Conservation (phyloP, 2,888 invertebrate species). For the Philhelius pedissequus region DNA sequence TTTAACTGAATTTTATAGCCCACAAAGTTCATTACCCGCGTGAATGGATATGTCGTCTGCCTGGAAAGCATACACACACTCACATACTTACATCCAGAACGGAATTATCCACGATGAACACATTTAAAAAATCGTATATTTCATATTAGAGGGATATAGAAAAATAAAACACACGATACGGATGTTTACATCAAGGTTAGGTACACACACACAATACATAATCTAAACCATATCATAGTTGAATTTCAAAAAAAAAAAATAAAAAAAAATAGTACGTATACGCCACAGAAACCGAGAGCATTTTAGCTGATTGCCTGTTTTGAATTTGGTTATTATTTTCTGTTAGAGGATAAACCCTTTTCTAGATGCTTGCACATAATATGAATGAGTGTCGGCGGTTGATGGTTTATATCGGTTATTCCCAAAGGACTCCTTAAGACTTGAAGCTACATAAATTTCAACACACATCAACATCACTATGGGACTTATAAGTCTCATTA, state of each 20-base stretch:
- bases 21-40: constrained; percentile 61
- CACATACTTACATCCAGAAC: neutral
- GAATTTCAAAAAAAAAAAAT: neutral
- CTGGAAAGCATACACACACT: neutral
- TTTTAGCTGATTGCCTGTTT: constrained; percentile 58
- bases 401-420: neutral
- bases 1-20: constrained; percentile 49
- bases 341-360: constrained; percentile 12
- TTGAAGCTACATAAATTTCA: constrained; percentile 26
- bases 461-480: constrained; percentile 29
- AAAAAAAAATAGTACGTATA: constrained; percentile 43
- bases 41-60: constrained; percentile 39
- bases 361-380: neutral
- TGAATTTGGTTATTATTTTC: neutral
- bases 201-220: neutral
- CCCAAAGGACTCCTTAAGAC: constrained; percentile 43
- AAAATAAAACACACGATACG: constrained; percentile 18
- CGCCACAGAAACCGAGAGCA: constrained; percentile 23
- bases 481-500: constrained; percentile 35
- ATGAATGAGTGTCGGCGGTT: constrained; percentile 4
- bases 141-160: neutral
- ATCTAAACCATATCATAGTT: too few species aligned
- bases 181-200: constrained; percentile 18
- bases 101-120: neutral
- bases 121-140: neutral